These are phyloP conservation scores for Bursaphelenchus mucronatus DNA, from an alignment of 1,140 invertebrate genomes.

Conservation along the genomic window DNA sequence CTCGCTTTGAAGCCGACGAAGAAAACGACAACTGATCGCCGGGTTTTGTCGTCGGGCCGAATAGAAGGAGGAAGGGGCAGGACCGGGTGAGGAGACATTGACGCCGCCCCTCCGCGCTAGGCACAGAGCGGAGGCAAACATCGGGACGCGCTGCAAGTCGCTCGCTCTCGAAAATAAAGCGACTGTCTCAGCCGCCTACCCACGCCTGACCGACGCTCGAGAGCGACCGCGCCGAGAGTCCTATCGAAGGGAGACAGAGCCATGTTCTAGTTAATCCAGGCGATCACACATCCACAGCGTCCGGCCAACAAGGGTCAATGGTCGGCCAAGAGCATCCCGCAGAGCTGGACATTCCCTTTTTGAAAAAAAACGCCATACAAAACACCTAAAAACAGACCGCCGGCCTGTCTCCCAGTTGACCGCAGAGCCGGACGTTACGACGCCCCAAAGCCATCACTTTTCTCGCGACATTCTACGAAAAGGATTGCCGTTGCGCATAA, in stretches of 20 bases:
- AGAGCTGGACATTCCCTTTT: slow-evolving; percentile 10
- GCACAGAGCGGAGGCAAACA: no score
- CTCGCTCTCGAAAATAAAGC: not conserved
- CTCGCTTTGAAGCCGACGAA: no score
- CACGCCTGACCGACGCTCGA: not conserved
- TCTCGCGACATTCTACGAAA: no score
- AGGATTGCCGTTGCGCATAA: no score
- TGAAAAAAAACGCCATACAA: slow-evolving; percentile 14
- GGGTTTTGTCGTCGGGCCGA: no score
- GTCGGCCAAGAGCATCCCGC: slow-evolving; percentile 2
- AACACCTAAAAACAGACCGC: not conserved
- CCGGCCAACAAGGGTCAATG: slow-evolving; percentile 10
- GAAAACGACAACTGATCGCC: no score
- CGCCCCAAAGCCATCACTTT: slow-evolving; percentile 1
- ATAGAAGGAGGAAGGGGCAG: no score
- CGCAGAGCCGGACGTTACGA: not conserved
- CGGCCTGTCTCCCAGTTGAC: slow-evolving; percentile 4
- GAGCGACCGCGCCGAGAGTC: not conserved
- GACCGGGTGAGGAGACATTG: no score
- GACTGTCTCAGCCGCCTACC: slow-evolving; percentile 2
- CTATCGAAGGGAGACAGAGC: not conserved
- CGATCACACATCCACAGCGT: not conserved
- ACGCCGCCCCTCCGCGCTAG: no score
- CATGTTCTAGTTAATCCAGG: not conserved
- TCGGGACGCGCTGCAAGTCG: no score